These are phyloP conservation scores for Amblyopsis rosae DNA, from an alignment of 2,113 vertebrate genomes.

Conservation along the genomic window DNA sequence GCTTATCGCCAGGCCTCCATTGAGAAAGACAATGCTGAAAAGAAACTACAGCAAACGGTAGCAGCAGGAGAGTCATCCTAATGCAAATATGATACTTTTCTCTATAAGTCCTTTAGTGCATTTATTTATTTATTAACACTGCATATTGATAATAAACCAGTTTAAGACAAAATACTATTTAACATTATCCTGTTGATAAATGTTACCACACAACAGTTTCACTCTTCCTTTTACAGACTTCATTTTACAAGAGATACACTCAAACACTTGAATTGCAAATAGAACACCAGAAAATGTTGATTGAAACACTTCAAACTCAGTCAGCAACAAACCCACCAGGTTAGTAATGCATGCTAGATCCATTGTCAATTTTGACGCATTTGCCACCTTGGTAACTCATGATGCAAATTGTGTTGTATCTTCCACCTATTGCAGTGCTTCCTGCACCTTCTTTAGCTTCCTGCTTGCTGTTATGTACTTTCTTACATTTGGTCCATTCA, in stretches of 20 bases:
- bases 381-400: too few species aligned
- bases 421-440: neutral
- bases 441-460: neutral
- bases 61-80: neutral
- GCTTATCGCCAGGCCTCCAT: slow-evolving; percentile 93
- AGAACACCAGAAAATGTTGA: slow-evolving; percentile 83
- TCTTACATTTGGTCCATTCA: slow-evolving; percentile 12
- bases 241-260: slow-evolving; percentile 87
- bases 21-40: slow-evolving; percentile 88
- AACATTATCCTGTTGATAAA: neutral
- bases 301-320: slow-evolving; percentile 80
- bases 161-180: neutral
- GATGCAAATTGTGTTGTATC: neutral
- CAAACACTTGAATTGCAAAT: slow-evolving; percentile 88
- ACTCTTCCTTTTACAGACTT: slow-evolving; percentile 79
- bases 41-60: slow-evolving; percentile 90
- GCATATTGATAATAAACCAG: neutral
- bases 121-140: neutral
- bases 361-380: neutral
- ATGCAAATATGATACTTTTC: neutral
- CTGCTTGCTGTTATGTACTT: neutral
- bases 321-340: slow-evolving; percentile 66
- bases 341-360: slow-evolving; percentile 44
- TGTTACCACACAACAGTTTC: neutral
- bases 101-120: neutral